phyloP scores from a whole-genome alignment of 2,888 invertebrate species.

The Eilema griseolum region DNA sequence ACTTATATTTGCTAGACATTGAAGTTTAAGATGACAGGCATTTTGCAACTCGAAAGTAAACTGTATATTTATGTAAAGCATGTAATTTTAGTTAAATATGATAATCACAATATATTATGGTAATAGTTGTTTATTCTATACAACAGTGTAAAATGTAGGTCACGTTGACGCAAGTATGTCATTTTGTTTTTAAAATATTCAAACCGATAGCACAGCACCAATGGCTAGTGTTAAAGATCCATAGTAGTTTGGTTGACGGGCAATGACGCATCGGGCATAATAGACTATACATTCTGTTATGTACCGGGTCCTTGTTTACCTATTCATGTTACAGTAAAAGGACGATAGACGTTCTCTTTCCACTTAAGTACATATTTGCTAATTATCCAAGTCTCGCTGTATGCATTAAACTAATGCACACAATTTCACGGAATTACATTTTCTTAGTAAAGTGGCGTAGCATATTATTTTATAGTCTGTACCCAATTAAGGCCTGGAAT shows the following conservation, averaged over 20 bases:
- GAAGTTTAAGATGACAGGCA: neutral
- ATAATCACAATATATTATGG: constrained; percentile 27
- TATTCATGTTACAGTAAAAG: constrained; percentile 62
- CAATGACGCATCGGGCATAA: constrained; percentile 22
- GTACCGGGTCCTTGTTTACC: constrained; percentile 55
- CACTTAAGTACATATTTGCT: constrained; percentile 24
- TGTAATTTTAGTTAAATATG: constrained; percentile 2
- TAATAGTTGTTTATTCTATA: constrained; percentile 26
- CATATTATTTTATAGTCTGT: neutral
- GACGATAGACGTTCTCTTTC: constrained; percentile 54
- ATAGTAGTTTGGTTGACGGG: constrained; percentile 21
- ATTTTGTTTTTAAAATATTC: constrained; percentile 38
- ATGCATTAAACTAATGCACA: neutral
- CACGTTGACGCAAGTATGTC: constrained; percentile 38
- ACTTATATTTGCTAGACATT: neutral
- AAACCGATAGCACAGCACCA: constrained; percentile 20
- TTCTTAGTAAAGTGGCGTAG: neutral
- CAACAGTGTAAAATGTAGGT: constrained; percentile 40
- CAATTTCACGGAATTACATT: constrained; percentile 9
- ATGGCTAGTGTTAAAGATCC: constrained; percentile 22
- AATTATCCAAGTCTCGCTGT: neutral
- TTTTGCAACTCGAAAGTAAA: neutral
- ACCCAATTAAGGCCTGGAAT: too few relatives aligned
- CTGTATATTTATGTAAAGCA: neutral
- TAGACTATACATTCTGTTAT: constrained; percentile 25